phyloP scores from a whole-genome alignment of 2,113 vertebrate species.

The Crotalus viridis region DNA sequence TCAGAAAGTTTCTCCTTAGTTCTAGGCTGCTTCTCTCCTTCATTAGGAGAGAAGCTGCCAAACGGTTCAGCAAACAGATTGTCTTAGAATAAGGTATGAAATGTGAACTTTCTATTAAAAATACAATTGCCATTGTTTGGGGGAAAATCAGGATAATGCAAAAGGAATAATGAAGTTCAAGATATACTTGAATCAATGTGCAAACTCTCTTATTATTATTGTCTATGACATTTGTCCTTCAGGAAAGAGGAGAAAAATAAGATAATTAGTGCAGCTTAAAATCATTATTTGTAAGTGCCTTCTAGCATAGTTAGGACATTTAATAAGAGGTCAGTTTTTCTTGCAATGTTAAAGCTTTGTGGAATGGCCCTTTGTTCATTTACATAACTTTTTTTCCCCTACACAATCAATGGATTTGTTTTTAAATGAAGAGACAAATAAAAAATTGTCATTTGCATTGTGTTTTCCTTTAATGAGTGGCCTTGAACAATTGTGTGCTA shows the following conservation, averaged over 20 bases:
- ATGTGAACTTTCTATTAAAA: not conserved
- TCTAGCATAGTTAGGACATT: not conserved
- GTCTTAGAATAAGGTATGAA: not conserved
- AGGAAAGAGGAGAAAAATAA: not conserved
- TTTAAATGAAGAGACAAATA: not conserved
- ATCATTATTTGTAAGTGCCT: not conserved
- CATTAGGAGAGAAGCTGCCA: not conserved
- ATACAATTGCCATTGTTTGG: not conserved
- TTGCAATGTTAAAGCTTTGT: not conserved
- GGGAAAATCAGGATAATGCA: not conserved
- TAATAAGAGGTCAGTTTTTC: not conserved
- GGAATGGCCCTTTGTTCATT: not conserved
- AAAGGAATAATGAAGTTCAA: not conserved
- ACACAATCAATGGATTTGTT: not conserved
- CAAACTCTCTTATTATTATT: not conserved
- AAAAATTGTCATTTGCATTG: slow-evolving; percentile 14
- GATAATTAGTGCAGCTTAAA: not conserved
- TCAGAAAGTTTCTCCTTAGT: no score
- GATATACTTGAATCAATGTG: not conserved
- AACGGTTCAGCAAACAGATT: not conserved
- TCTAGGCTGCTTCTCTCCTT: no score
- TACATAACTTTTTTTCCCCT: not conserved
- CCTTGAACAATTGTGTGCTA: not conserved
- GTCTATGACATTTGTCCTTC: not conserved
- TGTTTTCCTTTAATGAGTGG: slow-evolving; percentile 18